Conservation (phyloP, 2,797 vertebrate species). For the Rhincodon typus region DNA sequence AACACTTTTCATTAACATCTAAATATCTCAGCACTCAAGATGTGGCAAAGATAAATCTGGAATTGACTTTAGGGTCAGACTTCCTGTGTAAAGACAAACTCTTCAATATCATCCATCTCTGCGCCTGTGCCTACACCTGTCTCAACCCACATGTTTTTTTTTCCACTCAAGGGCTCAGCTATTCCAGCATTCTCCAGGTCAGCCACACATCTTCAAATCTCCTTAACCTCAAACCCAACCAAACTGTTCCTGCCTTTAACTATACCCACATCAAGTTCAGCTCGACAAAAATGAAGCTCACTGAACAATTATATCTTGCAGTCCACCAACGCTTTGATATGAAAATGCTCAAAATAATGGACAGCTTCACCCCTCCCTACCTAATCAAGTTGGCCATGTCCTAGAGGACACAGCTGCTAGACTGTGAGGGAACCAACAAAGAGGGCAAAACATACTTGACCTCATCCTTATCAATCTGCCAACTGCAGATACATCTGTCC, state of each 20-base stretch:
- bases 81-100: background rate
- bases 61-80: background rate
- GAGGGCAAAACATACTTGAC: too few species aligned
- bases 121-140: background rate
- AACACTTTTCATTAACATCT: background rate
- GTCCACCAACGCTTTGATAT: background rate
- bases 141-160: background rate
- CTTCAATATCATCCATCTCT: background rate
- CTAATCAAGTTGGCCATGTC: background rate
- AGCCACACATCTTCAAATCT: background rate
- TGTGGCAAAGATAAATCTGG: background rate
- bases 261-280: background rate
- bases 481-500: too few species aligned
- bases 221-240: background rate
- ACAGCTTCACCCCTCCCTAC: background rate
- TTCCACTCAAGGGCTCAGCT: background rate
- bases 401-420: too few species aligned
- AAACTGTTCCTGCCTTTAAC: background rate
- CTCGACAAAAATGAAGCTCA: background rate
- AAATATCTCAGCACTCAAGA: background rate
- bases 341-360: background rate
- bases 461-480: too few species aligned
- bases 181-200: background rate
- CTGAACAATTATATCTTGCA: background rate
- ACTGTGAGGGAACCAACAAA: too few species aligned